Base-by-base conservation (phyloP, 2,888 invertebrate species). In the Drosophila bunnanda region DNA sequence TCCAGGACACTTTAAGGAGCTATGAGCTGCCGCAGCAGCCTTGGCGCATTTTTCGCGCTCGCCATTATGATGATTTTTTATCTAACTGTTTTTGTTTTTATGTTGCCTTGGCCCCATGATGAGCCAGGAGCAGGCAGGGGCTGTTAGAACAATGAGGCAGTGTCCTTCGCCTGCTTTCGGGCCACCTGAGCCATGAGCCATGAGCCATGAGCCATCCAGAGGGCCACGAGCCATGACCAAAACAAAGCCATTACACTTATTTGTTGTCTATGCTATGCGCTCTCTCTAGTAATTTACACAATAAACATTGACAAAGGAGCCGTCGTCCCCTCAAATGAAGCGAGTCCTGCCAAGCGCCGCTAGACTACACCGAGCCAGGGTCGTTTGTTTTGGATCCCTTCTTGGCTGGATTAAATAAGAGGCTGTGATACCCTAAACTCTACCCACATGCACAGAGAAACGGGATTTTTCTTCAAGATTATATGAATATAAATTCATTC, bases 191-290 rank as follows among this genome's bases (percentile, higher is more conserved):
- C 79, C 82, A 82, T 75, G 77, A 84, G 77, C 79, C 82, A 77
- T 75, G 85, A 88, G 80, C 82, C 88, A 78, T 83, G 79, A 87
- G 79, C 82, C 88, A 76, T 80, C 34, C 50, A 52, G 20, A 22
- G 84, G 72, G 77, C 85, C 85, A 82, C 69, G 85, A 88, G 80
- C 82, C 88, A 78, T 83, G 83, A 72, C 79, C 87, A 84, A 84
- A 84, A 88, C 83, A 84, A 84, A 88, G 88, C 87, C 86, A 84
- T 84, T 84, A 88, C 86, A 79, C 79, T 84, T 84, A 88, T 84
- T 84, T 84, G 86, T 84, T 86, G 78, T 79, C 86, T 78, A 87
- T 82, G 88, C 75, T 80, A 78, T n/a, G n/a, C 80, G 82, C 80
- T 79, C 76, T 41, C 48, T 79, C 73, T 76, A 80, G 81, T 88